phyloP scores from a whole-genome alignment of 2,113 vertebrate genomes.

The Spilogale gracilis region DNA sequence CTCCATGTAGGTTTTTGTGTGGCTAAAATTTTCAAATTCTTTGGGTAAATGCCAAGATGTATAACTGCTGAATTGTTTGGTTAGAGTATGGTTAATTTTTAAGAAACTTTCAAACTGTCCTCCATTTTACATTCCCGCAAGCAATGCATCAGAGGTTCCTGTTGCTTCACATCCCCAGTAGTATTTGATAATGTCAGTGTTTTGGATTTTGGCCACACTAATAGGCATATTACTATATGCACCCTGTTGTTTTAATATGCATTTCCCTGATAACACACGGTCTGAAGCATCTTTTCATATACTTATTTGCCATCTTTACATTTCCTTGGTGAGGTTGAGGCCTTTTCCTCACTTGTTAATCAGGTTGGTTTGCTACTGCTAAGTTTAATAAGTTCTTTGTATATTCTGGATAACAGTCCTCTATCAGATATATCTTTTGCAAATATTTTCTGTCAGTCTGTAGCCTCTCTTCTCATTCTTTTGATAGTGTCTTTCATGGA shows the following conservation, averaged over 20 bases:
- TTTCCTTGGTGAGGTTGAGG: background rate
- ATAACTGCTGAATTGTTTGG: background rate
- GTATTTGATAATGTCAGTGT: background rate
- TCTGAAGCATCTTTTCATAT: background rate
- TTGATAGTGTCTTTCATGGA: background rate
- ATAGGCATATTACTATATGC: background rate
- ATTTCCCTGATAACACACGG: background rate
- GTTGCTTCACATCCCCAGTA: background rate
- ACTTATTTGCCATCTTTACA: background rate
- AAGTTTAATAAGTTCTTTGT: background rate
- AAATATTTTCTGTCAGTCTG: background rate
- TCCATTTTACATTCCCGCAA: background rate
- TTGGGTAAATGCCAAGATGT: background rate
- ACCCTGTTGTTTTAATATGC: background rate
- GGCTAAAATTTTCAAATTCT: background rate
- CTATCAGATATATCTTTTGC: background rate
- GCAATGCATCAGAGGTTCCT: background rate
- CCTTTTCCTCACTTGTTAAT: background rate
- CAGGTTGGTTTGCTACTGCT: background rate
- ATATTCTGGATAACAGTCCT: background rate
- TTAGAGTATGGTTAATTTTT: background rate
- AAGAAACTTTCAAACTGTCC: background rate
- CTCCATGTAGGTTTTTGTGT: background rate
- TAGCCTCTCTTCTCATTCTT: background rate
- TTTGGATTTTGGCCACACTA: background rate